Evolutionary conservation across 2,797 vertebrate genomes (phyloP).

Genomic region (Falco berigora): DNA sequence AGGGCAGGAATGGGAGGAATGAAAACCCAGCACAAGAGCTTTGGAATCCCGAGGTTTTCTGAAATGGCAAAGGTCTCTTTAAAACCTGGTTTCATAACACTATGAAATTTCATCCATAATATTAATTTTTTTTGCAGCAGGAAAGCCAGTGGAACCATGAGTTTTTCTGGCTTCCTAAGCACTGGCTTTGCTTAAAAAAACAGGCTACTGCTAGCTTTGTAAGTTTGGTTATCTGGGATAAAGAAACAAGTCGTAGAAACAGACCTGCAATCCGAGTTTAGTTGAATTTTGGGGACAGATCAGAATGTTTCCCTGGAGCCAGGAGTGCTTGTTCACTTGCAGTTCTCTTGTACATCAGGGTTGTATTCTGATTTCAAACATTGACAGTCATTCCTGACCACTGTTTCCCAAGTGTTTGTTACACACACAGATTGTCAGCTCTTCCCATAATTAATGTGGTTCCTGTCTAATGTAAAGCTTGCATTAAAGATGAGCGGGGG

Average conservation of each 20-base stretch:
- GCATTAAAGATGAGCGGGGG: not conserved
- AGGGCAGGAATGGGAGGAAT: not conserved
- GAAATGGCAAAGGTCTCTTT: not conserved
- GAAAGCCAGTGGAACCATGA: not conserved
- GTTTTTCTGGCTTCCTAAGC: not conserved
- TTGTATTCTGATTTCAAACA: not conserved
- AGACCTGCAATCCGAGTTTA: not conserved
- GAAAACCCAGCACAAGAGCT: not conserved
- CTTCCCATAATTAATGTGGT: not conserved
- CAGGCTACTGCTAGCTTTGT: not conserved
- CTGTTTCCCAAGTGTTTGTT: not conserved
- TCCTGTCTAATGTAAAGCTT: not conserved
- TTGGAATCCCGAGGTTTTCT: not conserved
- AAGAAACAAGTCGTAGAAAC: not conserved
- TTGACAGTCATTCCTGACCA: not conserved
- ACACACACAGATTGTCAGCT: not conserved
- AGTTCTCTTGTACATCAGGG: not conserved
- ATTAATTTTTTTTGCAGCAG: not conserved
- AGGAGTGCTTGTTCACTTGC: not conserved
- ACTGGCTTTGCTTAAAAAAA: not conserved
- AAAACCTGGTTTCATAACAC: not conserved
- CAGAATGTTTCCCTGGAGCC: not conserved
- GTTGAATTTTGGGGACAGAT: not conserved
- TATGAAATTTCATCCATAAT: not conserved
- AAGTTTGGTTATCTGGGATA: not conserved